Evolutionary conservation across 2,113 vertebrate species (phyloP).

Genomic region (Mustela lutreola): DNA sequence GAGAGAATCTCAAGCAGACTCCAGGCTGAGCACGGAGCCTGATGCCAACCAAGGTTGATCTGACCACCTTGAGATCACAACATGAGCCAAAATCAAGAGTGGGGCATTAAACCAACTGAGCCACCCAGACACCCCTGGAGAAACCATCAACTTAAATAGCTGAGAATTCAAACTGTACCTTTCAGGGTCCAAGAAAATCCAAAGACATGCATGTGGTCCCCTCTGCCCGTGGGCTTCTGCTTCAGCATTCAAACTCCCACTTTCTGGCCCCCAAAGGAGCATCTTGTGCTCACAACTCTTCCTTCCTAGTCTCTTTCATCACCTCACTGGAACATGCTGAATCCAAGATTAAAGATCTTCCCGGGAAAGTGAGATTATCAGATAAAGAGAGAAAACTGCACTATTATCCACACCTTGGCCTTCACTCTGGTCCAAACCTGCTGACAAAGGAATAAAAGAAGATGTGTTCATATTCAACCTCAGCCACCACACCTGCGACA

Average conservation of each 20-base stretch:
- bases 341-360: neutral
- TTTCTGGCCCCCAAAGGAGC: neutral
- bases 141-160: neutral
- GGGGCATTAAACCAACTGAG: neutral
- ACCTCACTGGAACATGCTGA: fast-evolving
- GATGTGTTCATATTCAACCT: fast-evolving
- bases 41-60: neutral
- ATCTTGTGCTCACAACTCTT: fast-evolving
- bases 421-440: neutral
- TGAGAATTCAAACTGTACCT: neutral
- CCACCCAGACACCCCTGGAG: neutral
- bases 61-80: neutral
- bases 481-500: neutral
- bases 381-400: neutral
- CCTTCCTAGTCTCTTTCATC: neutral
- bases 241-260: fast-evolving
- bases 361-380: neutral
- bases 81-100: neutral
- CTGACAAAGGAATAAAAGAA: neutral
- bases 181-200: neutral
- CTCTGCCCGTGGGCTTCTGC: neutral
- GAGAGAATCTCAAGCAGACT: neutral
- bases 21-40: neutral
- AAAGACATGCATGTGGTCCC: fast-evolving
- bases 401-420: neutral